Base-by-base conservation (phyloP, 2,888 invertebrate genomes). In the Dysmachus trigonus region DNA sequence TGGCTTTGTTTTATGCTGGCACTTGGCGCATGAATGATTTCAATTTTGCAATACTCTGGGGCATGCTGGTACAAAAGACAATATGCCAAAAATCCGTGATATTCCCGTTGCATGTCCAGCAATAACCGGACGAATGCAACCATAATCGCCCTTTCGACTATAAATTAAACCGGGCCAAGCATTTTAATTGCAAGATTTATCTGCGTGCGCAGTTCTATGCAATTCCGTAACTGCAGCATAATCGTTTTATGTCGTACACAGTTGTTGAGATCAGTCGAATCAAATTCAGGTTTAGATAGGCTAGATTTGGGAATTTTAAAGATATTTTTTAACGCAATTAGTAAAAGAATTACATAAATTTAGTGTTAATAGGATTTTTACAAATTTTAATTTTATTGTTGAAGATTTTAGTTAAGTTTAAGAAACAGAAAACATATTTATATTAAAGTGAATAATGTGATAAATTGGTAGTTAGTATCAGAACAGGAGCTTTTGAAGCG, bases 101-200 rank as follows among this genome's bases (percentile, higher is more conserved):
- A 62, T 7, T 51, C 18, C 51, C 6, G 51, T 22, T 62, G 27
- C 8, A 27, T 62, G 27, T 62, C 18, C 8, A 10, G 22, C 8
- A 8, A 22, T 53, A 18, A 5, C 18, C 8, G 6, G 18, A 6
- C 22, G 53, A 53, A 53, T 53, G 53, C 7, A 47, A 53, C 53
- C 7, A 22, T 18, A 53, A 53, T 53, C 18, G 53, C 18, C 53
- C 8, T 1, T 53, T n/a, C n/a, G 51, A 18, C 81, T 62, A 82
- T 82, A 82, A 82, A 62, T 82, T 82, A 31, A 13, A 22, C 27
- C 31, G 18, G 35, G 13, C 30, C 33, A 62, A 62, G 35, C 30
- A 62, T 62, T 82, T 62, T 62, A 62, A 82, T 62, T 82, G 62
- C 33, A 31, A 82, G 81, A 82, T 82, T 82, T 82, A 62, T 82